Evolutionary conservation across 1,140 invertebrate species (phyloP).

Genomic region (Caerostris darwini): DNA sequence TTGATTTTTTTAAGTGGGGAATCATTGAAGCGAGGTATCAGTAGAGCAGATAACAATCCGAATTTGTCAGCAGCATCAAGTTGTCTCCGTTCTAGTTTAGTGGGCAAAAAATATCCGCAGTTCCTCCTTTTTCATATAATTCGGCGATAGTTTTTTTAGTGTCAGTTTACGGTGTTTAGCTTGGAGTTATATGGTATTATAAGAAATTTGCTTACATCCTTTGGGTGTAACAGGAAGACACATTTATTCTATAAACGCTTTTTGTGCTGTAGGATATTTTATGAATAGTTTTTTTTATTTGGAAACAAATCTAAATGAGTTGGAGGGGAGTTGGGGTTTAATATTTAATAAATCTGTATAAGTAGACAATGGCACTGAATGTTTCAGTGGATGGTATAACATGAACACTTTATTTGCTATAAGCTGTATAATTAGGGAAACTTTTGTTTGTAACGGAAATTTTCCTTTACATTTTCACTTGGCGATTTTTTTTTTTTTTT

Average conservation of each 20-base stretch:
- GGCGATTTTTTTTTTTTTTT: not conserved
- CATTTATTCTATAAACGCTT: not conserved
- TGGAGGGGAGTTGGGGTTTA: not conserved
- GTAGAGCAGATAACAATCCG: slow-evolving; percentile 33
- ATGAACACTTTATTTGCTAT: too few relatives aligned
- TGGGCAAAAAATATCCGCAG: slow-evolving; percentile 50
- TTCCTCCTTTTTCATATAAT: slow-evolving; percentile 1
- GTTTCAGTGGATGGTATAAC: too few relatives aligned
- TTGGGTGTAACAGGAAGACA: slow-evolving; percentile 71
- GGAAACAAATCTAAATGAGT: slow-evolving; percentile 44
- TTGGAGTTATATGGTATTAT: slow-evolving; percentile 34
- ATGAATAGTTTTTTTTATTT: slow-evolving; percentile 18
- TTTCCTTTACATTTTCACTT: too few relatives aligned
- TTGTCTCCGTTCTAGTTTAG: slow-evolving; percentile 16
- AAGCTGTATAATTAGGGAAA: too few relatives aligned
- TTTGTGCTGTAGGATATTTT: slow-evolving; percentile 48
- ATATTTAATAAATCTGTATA: too few relatives aligned
- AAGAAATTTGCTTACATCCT: slow-evolving; percentile 25
- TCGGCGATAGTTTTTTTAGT: not conserved
- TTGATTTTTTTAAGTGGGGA: slow-evolving; percentile 41
- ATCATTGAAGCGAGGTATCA: slow-evolving; percentile 51
- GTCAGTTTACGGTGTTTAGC: not conserved
- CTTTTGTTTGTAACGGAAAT: too few relatives aligned
- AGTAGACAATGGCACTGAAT: too few relatives aligned
- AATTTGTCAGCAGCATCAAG: slow-evolving; percentile 65